Conservation (phyloP, 2,888 invertebrate genomes). For the Heliconius sara region DNA sequence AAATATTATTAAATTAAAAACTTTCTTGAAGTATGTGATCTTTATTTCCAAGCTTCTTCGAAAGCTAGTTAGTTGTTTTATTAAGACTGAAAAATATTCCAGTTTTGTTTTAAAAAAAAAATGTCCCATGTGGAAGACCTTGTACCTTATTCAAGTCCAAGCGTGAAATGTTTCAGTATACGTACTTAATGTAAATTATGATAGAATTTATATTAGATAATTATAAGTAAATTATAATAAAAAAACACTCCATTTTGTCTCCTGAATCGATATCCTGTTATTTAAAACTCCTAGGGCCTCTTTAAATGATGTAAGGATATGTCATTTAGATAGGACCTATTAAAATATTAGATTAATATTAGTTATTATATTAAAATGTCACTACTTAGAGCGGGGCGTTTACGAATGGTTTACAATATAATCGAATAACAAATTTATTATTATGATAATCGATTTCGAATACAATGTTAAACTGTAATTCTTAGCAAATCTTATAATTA, state of each 20-base stretch:
- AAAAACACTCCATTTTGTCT: constrained; percentile 74
- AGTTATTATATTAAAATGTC: constrained; percentile 26
- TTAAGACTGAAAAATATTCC: constrained; percentile 82
- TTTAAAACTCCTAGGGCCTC: constrained; percentile 61
- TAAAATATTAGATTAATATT: background rate
- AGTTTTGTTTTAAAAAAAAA: constrained; percentile 70
- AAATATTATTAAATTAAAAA: constrained; percentile 68
- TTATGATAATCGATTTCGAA: background rate
- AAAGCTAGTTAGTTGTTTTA: constrained; percentile 71
- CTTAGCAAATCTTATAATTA: constrained; percentile 14
- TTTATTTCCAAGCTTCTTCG: constrained; percentile 57
- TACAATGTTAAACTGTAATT: constrained; percentile 6
- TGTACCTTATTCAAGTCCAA: constrained; percentile 77
- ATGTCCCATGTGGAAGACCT: constrained; percentile 62
- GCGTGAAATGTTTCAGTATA: constrained; percentile 83
- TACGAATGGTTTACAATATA: background rate
- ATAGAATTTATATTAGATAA: constrained; percentile 84
- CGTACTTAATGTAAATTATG: constrained; percentile 83
- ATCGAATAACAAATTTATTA: constrained; percentile 8
- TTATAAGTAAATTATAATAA: constrained; percentile 80
- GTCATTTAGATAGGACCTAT: constrained; percentile 63
- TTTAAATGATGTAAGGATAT: constrained; percentile 63
- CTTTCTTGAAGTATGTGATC: constrained; percentile 57
- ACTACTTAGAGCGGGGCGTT: constrained; percentile 5
- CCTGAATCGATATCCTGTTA: constrained; percentile 58